Evolutionary conservation across 2,888 invertebrate genomes (phyloP).

Genomic region (Eutolmus rufibarbis): DNA sequence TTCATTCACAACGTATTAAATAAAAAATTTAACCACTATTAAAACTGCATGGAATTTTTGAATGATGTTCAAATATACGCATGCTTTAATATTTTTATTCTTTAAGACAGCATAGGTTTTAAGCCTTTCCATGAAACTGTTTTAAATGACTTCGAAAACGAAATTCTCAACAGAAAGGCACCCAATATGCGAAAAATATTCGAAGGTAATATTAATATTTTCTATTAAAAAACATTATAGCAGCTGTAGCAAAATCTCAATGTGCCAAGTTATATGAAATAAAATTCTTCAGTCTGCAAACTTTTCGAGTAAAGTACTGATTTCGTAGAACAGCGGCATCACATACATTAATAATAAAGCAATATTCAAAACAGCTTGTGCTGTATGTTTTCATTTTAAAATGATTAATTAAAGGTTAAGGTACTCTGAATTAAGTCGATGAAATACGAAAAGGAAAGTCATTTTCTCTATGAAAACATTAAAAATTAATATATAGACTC

Average conservation of each 20-base stretch:
- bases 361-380: not conserved
- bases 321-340: not conserved
- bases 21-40: not conserved
- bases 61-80: not conserved
- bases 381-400: not conserved
- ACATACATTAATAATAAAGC: not conserved
- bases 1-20: not conserved
- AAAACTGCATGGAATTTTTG: not conserved
- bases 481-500: not conserved
- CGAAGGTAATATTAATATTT: too few relatives aligned
- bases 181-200: too few relatives aligned
- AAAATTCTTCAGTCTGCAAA: not conserved
- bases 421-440: not conserved
- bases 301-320: not conserved
- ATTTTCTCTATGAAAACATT: too few relatives aligned
- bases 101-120: not conserved
- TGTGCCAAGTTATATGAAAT: not conserved
- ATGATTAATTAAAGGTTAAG: not conserved
- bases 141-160: not conserved
- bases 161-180: not conserved
- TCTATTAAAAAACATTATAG: not conserved
- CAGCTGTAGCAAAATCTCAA: not conserved
- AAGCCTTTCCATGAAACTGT: not conserved
- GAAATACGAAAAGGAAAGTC: not conserved
- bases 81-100: not conserved